phyloP scores from a whole-genome alignment of 2,888 invertebrate species.

The Beris chalybata region DNA sequence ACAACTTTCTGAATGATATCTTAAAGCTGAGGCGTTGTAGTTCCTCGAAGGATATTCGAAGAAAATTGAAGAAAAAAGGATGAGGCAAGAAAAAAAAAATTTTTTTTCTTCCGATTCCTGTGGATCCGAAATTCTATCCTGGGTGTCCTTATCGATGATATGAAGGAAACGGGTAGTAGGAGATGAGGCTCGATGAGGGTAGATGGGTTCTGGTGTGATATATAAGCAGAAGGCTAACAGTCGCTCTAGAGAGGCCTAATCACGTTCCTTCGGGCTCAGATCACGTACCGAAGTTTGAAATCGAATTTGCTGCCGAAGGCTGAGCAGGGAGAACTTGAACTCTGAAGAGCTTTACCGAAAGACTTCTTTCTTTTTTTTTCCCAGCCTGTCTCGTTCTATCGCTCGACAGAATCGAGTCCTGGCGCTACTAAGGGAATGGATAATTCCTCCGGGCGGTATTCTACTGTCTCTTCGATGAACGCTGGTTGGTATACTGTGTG shows the following conservation, averaged over 20 bases:
- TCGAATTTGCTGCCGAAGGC: conserved; percentile 40
- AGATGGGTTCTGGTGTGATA: conserved; percentile 21
- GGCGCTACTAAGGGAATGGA: conserved; percentile 8
- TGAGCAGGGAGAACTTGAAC: conserved; percentile 37
- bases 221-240: conserved; percentile 45
- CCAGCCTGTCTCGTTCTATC: conserved; percentile 28
- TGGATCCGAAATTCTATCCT: no score
- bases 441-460: conserved; percentile 24
- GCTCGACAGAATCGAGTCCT: conserved; percentile 32
- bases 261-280: conserved; percentile 44
- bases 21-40: conserved; percentile 2
- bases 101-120: no score
- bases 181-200: no score
- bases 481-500: conserved; percentile 11
- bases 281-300: conserved; percentile 46
- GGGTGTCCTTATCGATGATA: no score
- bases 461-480: conserved; percentile 10
- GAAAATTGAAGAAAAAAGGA: no score
- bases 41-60: background rate
- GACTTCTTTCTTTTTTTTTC: conserved; percentile 33
- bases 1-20: no score
- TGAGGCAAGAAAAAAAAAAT: no score
- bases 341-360: conserved; percentile 32
- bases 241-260: conserved; percentile 41
- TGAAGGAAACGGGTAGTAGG: no score